Percentiles rank a stretch among this genome's conserved stretches.
These are phyloP conservation scores for Lepus townsendii DNA, from an alignment of 2,797 vertebrate genomes.

Conservation along the genomic window DNA sequence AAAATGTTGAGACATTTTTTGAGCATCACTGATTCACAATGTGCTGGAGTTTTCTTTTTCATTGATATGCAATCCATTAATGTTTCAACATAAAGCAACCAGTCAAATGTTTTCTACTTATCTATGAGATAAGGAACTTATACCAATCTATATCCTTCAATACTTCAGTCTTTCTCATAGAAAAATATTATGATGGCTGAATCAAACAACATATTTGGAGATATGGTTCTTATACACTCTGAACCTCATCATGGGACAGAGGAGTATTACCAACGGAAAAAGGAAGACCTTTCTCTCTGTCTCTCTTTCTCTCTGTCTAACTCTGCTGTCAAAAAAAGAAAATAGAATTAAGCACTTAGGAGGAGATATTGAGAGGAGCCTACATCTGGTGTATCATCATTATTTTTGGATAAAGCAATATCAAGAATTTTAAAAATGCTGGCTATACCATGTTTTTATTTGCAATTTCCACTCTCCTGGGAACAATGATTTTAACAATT, in stretches of 20 bases:
- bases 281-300: too few relatives aligned
- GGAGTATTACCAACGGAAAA: neutral
- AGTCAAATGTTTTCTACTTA: neutral
- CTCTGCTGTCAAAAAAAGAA: too few relatives aligned
- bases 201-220: neutral
- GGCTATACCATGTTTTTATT: neutral
- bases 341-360: neutral
- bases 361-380: neutral
- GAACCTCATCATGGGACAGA: neutral
- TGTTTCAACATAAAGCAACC: neutral
- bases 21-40: neutral
- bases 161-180: neutral
- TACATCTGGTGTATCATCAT: neutral
- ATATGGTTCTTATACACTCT: neutral
- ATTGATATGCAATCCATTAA: neutral
- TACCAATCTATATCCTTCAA: neutral
- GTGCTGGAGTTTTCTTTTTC: neutral
- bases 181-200: neutral
- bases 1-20: neutral
- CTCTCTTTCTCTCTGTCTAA: too few relatives aligned
- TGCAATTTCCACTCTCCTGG: neutral
- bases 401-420: neutral
- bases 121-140: neutral
- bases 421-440: neutral
- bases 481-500: neutral